Percentiles rank a stretch among this genome's conserved stretches.
Conservation (phyloP, 2,888 invertebrate genomes). For the Drosophila colorata region DNA sequence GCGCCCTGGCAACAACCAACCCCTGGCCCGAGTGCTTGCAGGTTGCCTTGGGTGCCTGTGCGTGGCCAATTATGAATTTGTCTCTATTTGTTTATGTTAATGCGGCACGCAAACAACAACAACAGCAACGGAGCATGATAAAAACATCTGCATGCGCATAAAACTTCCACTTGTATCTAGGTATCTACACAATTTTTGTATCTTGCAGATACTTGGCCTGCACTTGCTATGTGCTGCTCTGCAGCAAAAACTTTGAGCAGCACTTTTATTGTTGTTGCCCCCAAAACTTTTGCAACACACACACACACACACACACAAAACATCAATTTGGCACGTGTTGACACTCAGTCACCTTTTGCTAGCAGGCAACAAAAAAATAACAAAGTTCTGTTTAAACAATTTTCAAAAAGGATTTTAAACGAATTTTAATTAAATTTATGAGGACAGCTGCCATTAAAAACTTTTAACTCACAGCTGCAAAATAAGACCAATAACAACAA, state of each 20-base stretch:
- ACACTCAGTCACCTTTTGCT: constrained; percentile 66
- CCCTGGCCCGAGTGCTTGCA: constrained; percentile 7
- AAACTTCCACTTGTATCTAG: constrained; percentile 57
- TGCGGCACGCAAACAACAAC: constrained; percentile 53
- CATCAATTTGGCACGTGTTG: constrained; percentile 71
- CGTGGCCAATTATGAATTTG: constrained; percentile 72
- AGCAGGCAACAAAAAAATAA: not conserved
- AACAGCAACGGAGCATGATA: constrained; percentile 32
- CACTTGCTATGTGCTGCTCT: constrained; percentile 45
- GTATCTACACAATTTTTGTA: constrained; percentile 45
- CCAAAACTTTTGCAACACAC: constrained; percentile 47
- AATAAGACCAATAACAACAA: constrained; percentile 26
- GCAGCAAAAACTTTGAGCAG: constrained; percentile 50
- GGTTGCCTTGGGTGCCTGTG: constrained; percentile 23
- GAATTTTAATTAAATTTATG: constrained; percentile 78
- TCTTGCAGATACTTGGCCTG: constrained; percentile 69
- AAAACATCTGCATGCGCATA: constrained; percentile 56
- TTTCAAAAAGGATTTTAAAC: constrained; percentile 71
- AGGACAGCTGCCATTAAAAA: constrained; percentile 66
- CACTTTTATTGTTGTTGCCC: constrained; percentile 49
- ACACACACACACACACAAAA: constrained; percentile 33
- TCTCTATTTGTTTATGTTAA: constrained; percentile 76
- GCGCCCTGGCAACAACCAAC: constrained; percentile 38
- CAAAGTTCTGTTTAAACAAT: constrained; percentile 50
- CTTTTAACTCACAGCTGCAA: constrained; percentile 33